phyloP scores from a whole-genome alignment of 2,888 invertebrate species.

The Ephialtes manifestator region DNA sequence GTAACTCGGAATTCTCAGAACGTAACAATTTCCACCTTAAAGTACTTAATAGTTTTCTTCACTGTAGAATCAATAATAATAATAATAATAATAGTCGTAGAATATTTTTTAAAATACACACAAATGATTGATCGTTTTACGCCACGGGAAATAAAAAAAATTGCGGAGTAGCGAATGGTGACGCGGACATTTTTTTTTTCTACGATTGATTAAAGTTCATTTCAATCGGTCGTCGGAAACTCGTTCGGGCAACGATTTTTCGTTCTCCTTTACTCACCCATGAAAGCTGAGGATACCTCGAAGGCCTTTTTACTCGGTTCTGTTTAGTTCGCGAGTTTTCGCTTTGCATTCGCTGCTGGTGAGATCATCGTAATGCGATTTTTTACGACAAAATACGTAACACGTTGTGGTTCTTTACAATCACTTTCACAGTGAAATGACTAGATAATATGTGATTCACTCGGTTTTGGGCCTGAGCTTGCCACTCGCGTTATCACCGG shows the following conservation, averaged over 20 bases:
- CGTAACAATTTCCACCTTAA: constrained; percentile 28
- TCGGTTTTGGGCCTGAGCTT: constrained; percentile 63
- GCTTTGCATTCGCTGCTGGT: background rate
- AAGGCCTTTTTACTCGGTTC: background rate
- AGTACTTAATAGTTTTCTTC: background rate
- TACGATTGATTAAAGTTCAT: background rate
- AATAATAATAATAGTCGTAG: constrained; percentile 15
- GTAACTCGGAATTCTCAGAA: constrained; percentile 21
- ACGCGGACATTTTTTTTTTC: background rate
- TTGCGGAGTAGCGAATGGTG: background rate
- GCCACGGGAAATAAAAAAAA: background rate
- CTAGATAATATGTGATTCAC: constrained; percentile 57
- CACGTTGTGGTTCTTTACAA: constrained; percentile 30
- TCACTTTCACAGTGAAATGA: constrained; percentile 57
- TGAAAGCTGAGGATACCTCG: constrained; percentile 15
- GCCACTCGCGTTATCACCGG: constrained; percentile 63
- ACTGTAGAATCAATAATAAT: constrained; percentile 10
- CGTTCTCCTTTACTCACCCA: constrained; percentile 6
- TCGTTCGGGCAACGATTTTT: background rate
- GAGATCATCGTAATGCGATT: constrained; percentile 17
- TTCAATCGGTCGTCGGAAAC: background rate
- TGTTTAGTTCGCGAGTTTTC: background rate
- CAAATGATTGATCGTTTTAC: background rate
- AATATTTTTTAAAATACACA: constrained; percentile 7
- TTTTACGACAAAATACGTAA: constrained; percentile 22